Evolutionary conservation across 2,797 vertebrate genomes (phyloP), one percentile per base, ranked within the genome.

Genomic region (Myiotriccus ornatus): DNA sequence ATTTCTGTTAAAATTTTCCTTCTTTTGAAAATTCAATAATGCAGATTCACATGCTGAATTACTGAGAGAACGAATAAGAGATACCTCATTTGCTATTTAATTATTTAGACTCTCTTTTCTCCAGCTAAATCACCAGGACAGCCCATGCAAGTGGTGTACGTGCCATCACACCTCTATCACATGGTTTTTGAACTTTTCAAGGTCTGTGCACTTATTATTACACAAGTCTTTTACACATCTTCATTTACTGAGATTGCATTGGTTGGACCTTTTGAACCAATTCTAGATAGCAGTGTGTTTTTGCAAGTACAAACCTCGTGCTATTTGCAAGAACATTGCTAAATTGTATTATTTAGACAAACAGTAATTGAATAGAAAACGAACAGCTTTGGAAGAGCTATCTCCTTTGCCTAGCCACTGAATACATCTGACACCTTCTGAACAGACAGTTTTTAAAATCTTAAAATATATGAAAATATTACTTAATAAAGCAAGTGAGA

Each of bases 141-240:
- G 44, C 98, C 98, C 60, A 97, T 99, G 95, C 98, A 98, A 55
- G 98, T 99, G 97, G 99, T 99, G 59, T 99, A 99, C 47, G 99
- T 99, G 80, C 99, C 99, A 25, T 99, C 99, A 52, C 99, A 99
- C 97, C 98, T 99, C 83, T 99, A 99, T 97, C 99, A 99, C 95
- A 99, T 99, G 99, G 98, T 99, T 95, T 99, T 99, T 97, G 99
- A 99, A 97, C 99, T 99, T 94, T 99, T 99, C 97, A 99, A 99
- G 99, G 99, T 99, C 97, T 96, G 98, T 98, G 87, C 73, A 85
- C 75, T 96, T 94, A 87, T 10, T 22, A 27, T 85, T 95, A 88
- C 34, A 62, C 80, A 91, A 91, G 87, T 86, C 81, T 94, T 96
- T 76, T 77, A 69, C 64, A 35, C 5, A 30, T 78, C 34, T 77